A percentile compares a stretch with the other conserved stretches of the same genome.
Evolutionary conservation across 64 coral and sea anemone genomes (phyloP).

Genomic region (Anthopleura sola): DNA sequence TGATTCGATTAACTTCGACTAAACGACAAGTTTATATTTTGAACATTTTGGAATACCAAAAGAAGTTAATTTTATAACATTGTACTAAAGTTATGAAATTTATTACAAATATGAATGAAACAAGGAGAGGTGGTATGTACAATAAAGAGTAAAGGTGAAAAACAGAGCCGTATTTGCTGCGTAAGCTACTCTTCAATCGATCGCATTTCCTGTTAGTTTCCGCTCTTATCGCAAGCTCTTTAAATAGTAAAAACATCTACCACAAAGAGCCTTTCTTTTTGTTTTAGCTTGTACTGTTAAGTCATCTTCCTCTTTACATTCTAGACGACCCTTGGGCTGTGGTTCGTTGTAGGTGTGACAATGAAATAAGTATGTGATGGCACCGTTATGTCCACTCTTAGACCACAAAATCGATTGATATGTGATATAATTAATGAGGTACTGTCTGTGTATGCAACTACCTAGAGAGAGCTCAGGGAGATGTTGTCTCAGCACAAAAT

Average conservation of each 20-base stretch:
- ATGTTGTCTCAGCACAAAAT: neutral
- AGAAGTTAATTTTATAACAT: neutral
- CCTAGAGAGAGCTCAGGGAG: neutral
- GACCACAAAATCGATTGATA: constrained; percentile 15
- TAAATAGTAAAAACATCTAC: neutral
- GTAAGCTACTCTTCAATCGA: neutral
- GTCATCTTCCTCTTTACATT: neutral
- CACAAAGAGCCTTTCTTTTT: neutral
- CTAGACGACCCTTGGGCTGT: neutral
- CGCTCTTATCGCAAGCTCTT: constrained; percentile 8
- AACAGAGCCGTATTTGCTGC: neutral
- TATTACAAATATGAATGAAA: neutral
- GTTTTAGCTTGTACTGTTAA: neutral
- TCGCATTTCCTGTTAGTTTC: neutral
- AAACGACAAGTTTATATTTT: neutral
- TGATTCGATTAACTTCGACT: neutral
- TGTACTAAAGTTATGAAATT: neutral
- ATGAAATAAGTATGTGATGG: neutral
- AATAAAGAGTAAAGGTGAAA: neutral
- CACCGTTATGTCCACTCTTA: neutral
- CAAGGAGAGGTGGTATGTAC: neutral
- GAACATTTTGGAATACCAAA: neutral
- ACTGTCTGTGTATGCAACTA: neutral
- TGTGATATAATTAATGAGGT: neutral
- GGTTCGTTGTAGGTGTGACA: neutral